Conservation (phyloP, 2,113 vertebrate species). For the Mandrillus leucophaeus region DNA sequence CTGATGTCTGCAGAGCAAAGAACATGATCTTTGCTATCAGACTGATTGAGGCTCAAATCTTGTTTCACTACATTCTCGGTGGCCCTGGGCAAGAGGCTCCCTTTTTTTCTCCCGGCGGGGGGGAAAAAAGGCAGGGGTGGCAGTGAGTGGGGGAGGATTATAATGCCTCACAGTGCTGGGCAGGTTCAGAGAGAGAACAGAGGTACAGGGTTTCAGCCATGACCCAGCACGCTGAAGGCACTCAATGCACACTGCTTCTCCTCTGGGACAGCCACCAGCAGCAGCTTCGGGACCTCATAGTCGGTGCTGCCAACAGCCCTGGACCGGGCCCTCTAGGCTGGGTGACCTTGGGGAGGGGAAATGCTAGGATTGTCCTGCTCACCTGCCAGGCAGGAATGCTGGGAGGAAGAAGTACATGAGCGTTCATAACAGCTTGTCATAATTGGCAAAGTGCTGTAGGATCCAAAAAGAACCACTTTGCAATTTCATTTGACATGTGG, state of each 20-base stretch:
- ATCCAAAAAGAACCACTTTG: accelerated
- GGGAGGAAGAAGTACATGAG: neutral
- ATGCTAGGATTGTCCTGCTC: neutral
- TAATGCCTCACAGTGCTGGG: neutral
- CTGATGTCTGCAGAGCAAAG: too few species aligned
- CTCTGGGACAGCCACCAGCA: neutral
- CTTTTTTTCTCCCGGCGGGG: neutral
- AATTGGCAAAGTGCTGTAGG: accelerated
- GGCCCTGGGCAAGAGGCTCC: neutral
- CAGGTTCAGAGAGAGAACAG: neutral
- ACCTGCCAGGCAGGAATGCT: neutral
- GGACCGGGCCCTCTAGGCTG: neutral
- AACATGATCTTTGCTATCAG: neutral
- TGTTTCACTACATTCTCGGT: neutral
- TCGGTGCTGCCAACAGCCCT: too few species aligned
- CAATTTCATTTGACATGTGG: accelerated
- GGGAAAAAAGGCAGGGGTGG: too few species aligned
- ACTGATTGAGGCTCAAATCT: neutral
- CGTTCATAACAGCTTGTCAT: neutral
- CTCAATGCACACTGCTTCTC: neutral
- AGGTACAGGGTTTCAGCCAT: accelerated
- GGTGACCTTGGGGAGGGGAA: neutral
- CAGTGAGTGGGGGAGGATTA: too few species aligned
- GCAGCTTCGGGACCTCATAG: accelerated
- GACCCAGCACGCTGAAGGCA: neutral